Percentiles rank a stretch among this genome's conserved stretches.
These are phyloP conservation scores for Microtus richardsoni DNA, from an alignment of 2,113 vertebrate species.

Conservation along the genomic window DNA sequence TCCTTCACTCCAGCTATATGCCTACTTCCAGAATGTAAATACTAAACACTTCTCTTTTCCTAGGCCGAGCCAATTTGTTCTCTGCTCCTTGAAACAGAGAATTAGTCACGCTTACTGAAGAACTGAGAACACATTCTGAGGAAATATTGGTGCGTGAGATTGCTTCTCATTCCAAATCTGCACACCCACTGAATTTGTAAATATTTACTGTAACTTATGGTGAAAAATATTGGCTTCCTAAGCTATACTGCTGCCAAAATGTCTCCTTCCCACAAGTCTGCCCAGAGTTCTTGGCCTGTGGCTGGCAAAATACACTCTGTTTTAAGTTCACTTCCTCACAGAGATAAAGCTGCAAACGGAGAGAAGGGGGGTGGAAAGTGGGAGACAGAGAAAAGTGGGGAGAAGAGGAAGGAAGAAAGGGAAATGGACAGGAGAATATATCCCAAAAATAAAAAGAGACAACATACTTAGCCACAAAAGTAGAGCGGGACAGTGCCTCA, in stretches of 20 bases:
- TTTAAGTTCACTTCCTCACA: background rate
- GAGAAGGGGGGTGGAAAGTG: too few relatives aligned
- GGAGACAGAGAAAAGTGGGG: too few relatives aligned
- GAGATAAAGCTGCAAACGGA: background rate
- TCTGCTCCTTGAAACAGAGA: constrained; percentile 49
- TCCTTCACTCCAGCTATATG: background rate
- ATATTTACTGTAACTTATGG: constrained; percentile 70
- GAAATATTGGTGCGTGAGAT: constrained; percentile 54
- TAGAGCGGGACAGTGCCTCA: background rate
- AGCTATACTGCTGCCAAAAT: constrained; percentile 61
- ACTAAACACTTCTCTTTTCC: background rate
- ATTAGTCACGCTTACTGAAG: constrained; percentile 74
- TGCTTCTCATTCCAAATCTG: constrained; percentile 66
- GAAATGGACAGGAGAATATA: too few relatives aligned
- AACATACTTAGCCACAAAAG: background rate
- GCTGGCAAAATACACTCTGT: background rate
- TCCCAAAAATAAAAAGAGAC: background rate
- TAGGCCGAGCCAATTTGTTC: constrained; percentile 29
- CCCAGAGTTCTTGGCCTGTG: constrained; percentile 19
- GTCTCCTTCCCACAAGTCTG: constrained; percentile 36
- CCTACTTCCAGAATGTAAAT: background rate
- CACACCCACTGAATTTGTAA: constrained; percentile 69
- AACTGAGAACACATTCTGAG: constrained; percentile 58
- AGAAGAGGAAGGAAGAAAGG: background rate
- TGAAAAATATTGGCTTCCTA: constrained; percentile 63